Conservation (phyloP, 2,113 vertebrate species). For the Coptodon bakossiorum region DNA sequence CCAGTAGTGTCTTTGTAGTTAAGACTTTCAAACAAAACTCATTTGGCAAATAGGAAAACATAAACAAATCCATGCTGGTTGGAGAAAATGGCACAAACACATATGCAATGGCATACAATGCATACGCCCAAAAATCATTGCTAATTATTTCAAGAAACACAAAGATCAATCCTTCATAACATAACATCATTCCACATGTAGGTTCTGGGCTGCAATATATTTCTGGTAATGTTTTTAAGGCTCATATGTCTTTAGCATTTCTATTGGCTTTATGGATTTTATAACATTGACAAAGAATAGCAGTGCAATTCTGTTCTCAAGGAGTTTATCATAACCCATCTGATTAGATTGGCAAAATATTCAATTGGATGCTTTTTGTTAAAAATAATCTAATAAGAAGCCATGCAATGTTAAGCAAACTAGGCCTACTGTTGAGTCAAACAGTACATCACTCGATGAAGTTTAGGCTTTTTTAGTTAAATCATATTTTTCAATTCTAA, state of each 20-base stretch:
- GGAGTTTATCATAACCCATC: slow-evolving; percentile 64
- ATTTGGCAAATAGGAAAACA: slow-evolving; percentile 6
- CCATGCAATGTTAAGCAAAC: slow-evolving; percentile 29
- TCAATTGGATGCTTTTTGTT: slow-evolving; percentile 62
- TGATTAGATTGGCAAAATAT: slow-evolving; percentile 65
- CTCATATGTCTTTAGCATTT: slow-evolving; percentile 79
- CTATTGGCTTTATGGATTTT: slow-evolving; percentile 83
- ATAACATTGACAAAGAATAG: slow-evolving; percentile 75
- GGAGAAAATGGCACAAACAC: slow-evolving; percentile 3
- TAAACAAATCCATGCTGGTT: slow-evolving; percentile 16
- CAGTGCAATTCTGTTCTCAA: slow-evolving; percentile 65
- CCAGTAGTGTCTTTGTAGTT: neutral
- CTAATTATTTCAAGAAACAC: slow-evolving; percentile 93
- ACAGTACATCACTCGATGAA: neutral
- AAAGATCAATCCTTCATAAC: slow-evolving; percentile 92
- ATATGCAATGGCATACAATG: slow-evolving; percentile 16
- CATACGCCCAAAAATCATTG: slow-evolving; percentile 78
- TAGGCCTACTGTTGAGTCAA: slow-evolving; percentile 25
- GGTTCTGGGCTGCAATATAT: slow-evolving; percentile 79
- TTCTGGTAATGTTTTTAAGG: slow-evolving; percentile 89
- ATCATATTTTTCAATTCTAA: slow-evolving; percentile 22
- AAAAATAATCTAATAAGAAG: slow-evolving; percentile 59
- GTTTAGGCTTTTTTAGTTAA: slow-evolving; percentile 17
- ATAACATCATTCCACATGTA: slow-evolving; percentile 83
- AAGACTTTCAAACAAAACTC: neutral